Percentiles rank a stretch among this genome's conserved stretches.
These are phyloP conservation scores for Bradypodion pumilum DNA, from an alignment of 2,797 vertebrate species.

Conservation along the genomic window DNA sequence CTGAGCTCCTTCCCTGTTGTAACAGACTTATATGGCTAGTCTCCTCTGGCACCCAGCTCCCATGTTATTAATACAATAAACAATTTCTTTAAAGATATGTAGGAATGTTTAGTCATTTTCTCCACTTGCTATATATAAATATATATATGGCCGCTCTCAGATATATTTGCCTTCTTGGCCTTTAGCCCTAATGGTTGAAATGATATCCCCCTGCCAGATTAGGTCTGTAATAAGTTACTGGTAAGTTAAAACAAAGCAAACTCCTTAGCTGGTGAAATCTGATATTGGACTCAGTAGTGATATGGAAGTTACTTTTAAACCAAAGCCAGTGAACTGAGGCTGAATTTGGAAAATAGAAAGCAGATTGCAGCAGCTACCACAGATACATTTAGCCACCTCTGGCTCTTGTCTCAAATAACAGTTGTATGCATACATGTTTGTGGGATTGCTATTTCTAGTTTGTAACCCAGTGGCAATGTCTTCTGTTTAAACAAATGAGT, in stretches of 20 bases:
- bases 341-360: conserved; percentile 6
- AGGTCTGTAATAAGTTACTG: conserved; percentile 15
- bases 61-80: background rate
- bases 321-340: conserved; percentile 23
- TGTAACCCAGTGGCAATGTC: background rate
- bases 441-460: background rate
- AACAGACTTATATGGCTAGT: background rate
- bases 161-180: conserved; percentile 15
- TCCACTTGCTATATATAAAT: background rate
- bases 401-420: background rate
- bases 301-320: conserved; percentile 1
- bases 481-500: background rate
- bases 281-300: conserved; percentile 12
- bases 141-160: conserved; percentile 7
- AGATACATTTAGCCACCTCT: background rate
- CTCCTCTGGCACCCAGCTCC: too few relatives aligned
- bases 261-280: conserved; percentile 9
- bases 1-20: background rate
- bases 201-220: conserved; percentile 1
- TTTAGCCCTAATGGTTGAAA: conserved; percentile 15
- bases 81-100: conserved; percentile 1
- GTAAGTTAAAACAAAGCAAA: conserved; percentile 9
- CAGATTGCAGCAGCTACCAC: background rate
- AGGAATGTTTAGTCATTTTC: conserved; percentile 1
- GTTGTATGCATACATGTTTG: background rate